Conservation (phyloP, 2,113 vertebrate species). For the Phrynosoma blainvillii region DNA sequence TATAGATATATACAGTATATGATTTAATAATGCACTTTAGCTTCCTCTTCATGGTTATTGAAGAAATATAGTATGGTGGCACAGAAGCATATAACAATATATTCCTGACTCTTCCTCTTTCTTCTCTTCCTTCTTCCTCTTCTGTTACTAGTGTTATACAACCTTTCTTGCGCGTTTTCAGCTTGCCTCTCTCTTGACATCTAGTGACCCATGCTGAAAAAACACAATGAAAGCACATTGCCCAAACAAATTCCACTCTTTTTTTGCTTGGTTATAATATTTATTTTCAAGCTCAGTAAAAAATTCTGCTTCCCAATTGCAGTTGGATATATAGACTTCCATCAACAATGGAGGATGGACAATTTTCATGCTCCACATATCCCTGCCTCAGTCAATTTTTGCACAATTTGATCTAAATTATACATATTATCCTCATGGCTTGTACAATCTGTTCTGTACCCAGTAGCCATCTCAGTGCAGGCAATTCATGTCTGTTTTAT, state of each 20-base stretch:
- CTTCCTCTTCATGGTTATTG: constrained; percentile 6
- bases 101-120: neutral
- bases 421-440: neutral
- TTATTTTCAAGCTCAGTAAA: neutral
- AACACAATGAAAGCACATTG: neutral
- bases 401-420: neutral
- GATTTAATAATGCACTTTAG: constrained; percentile 12
- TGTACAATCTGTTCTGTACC: neutral
- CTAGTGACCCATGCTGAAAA: constrained; percentile 53
- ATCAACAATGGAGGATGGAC: neutral
- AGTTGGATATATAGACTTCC: constrained; percentile 2
- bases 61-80: neutral
- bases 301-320: neutral
- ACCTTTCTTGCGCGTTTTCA: constrained; percentile 46
- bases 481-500: neutral
- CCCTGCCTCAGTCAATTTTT: neutral
- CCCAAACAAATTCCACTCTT: neutral
- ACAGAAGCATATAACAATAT: constrained; percentile 21
- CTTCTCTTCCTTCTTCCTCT: neutral
- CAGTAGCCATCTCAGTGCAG: neutral
- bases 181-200: constrained; percentile 68
- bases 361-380: neutral
- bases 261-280: neutral
- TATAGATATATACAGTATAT: too few relatives aligned
- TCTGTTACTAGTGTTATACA: neutral